Conservation (phyloP, 2,888 invertebrate species). For the Masnerella sp. region DNA sequence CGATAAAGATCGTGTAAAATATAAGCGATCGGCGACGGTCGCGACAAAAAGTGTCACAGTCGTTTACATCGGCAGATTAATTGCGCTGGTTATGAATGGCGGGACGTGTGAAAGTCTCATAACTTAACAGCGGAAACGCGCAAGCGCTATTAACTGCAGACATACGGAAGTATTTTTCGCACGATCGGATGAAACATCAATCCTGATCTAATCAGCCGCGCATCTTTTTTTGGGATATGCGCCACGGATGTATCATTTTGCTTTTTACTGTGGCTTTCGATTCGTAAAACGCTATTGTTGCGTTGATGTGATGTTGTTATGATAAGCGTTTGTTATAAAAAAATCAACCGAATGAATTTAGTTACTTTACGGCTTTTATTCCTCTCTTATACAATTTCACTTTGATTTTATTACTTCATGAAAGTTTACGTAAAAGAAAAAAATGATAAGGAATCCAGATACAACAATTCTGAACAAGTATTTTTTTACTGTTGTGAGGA, state of each 20-base stretch:
- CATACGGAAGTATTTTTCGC: slow-evolving; percentile 52
- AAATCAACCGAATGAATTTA: slow-evolving; percentile 15
- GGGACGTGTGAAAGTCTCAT: slow-evolving; percentile 57
- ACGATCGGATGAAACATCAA: slow-evolving; percentile 50
- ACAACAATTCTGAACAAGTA: background rate
- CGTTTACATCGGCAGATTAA: slow-evolving; percentile 31
- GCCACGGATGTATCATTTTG: slow-evolving; percentile 26
- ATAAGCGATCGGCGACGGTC: background rate
- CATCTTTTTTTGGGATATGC: slow-evolving; percentile 39
- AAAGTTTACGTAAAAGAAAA: no score
- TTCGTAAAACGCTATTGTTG: slow-evolving; percentile 31
- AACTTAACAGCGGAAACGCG: slow-evolving; percentile 39
- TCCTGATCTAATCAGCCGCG: slow-evolving; percentile 46
- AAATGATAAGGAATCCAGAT: background rate
- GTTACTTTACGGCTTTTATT: slow-evolving; percentile 9
- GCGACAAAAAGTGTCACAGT: slow-evolving; percentile 11
- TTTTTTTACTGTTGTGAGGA: no score
- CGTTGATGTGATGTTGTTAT: slow-evolving; percentile 12
- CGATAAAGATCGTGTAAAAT: slow-evolving; percentile 10
- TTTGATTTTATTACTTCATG: no score
- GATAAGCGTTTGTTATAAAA: slow-evolving; percentile 31
- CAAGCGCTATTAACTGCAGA: slow-evolving; percentile 25
- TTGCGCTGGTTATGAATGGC: slow-evolving; percentile 41
- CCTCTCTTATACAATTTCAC: no score
- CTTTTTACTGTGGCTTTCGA: slow-evolving; percentile 39